These are phyloP conservation scores for Stigmatopora nigra DNA, from an alignment of 2,113 vertebrate species.

Conservation along the genomic window DNA sequence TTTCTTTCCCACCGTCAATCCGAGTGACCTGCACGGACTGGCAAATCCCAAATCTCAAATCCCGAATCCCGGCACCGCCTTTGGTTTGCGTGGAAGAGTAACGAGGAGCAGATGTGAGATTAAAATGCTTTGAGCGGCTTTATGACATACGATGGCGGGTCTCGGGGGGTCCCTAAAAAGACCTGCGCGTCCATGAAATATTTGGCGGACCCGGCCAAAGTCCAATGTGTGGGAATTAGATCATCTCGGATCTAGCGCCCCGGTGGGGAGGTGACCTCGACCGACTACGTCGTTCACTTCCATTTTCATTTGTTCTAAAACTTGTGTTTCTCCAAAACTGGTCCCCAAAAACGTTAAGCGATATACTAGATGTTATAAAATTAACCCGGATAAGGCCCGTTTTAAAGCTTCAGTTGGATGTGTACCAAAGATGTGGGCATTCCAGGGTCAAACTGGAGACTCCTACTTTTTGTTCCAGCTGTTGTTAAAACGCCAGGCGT, in stretches of 20 bases:
- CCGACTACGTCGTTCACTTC: constrained; percentile 29
- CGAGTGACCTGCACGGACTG: constrained; percentile 42
- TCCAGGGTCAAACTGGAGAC: constrained; percentile 33
- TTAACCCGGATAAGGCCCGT: constrained; percentile 2
- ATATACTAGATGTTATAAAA: too few relatives aligned
- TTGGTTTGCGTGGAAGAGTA: constrained; percentile 65
- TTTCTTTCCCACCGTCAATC: constrained; percentile 24
- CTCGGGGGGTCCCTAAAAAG: constrained; percentile 66
- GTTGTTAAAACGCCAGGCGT: constrained; percentile 62
- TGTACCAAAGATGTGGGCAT: constrained; percentile 25
- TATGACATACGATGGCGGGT: constrained; percentile 69
- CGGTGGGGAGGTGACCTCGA: constrained; percentile 21
- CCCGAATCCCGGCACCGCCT: constrained; percentile 46
- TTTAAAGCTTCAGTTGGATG: constrained; percentile 38
- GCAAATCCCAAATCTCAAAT: background rate
- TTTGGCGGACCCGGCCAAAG: constrained; percentile 41
- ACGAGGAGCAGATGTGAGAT: constrained; percentile 74
- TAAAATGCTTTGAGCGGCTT: constrained; percentile 67
- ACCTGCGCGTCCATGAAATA: constrained; percentile 63
- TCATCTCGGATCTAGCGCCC: constrained; percentile 48
- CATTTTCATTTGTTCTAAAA: constrained; percentile 18
- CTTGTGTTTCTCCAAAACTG: background rate
- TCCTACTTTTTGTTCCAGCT: constrained; percentile 63
- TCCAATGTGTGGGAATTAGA: constrained; percentile 54
- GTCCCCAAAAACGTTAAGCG: background rate